Evolutionary conservation across 2,888 invertebrate genomes (phyloP).

Genomic region (Ethmia dodecea): DNA sequence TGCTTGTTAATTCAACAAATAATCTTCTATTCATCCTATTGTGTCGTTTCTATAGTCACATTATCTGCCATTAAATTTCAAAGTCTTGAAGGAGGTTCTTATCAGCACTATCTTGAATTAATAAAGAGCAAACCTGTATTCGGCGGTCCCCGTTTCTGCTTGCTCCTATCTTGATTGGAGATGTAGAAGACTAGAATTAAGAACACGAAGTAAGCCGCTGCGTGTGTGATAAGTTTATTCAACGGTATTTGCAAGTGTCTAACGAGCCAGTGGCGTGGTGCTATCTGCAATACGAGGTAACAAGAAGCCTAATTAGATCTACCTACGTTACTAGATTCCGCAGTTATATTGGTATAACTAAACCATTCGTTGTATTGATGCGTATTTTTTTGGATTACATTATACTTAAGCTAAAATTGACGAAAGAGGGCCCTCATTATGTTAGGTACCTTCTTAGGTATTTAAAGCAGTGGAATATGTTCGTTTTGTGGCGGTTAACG

Average conservation of each 20-base stretch:
- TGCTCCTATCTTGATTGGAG: slow-evolving; percentile 77
- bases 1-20: too few species aligned
- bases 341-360: too few species aligned
- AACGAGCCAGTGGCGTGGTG: slow-evolving; percentile 54
- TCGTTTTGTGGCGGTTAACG: too few species aligned
- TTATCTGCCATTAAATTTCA: slow-evolving; percentile 1
- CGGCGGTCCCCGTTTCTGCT: slow-evolving; percentile 77
- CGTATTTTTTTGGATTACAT: too few species aligned
- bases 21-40: too few species aligned
- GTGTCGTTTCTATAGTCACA: too few species aligned
- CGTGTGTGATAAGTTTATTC: slow-evolving; percentile 84
- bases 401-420: too few species aligned
- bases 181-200: slow-evolving; percentile 79
- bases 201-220: slow-evolving; percentile 82
- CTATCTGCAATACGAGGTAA: slow-evolving; percentile 39
- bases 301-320: slow-evolving; percentile 26
- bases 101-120: slow-evolving; percentile 19
- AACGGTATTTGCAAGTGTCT: slow-evolving; percentile 80
- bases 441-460: too few species aligned
- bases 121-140: slow-evolving; percentile 60
- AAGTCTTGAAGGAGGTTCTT: slow-evolving; percentile 33
- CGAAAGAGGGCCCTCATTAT: too few species aligned
- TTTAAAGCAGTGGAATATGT: too few species aligned
- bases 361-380: too few species aligned
- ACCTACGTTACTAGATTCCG: too few species aligned